Evolutionary conservation across 2,888 invertebrate genomes (phyloP), one percentile per base, ranked within the genome.

Genomic region (Lordiphosa fenestrarum): DNA sequence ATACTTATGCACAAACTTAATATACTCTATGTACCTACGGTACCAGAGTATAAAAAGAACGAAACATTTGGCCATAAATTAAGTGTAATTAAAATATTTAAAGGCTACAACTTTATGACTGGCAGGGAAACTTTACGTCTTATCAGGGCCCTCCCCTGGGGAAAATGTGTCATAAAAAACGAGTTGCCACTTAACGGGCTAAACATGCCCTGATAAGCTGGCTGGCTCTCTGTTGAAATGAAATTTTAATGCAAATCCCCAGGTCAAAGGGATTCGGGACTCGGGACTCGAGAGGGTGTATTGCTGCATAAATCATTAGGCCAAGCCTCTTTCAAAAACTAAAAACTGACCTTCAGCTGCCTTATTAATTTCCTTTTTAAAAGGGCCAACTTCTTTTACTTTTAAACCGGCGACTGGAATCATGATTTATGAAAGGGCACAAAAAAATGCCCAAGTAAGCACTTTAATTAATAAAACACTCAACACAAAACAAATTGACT

Each of bases 391-490:
- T 66, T 74, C 67, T 71, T 69, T 76, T 77, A 72, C 72, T 77
- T 77, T 81, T 77, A 40, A 53, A 25, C 46, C 15, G 48, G 41
- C 54, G 40, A 21, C 46, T 50, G 12, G 9, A 41, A 25, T 25
- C 13, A 54, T 51, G 51, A 48, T 48, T 44, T 49, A 33, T 25
- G 33, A 25, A 40, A 35, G 35, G 19, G 10, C 30, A 6, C 6
- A 61, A 56, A 48, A 40, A 48, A 41, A 39, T 37, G 46, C 53
- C 42, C 46, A 56, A 66, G 61, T 66, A 61, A 66, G 66, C 84
- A 84, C 82, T 78, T 78, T 84, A 77, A 84, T 78, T 84, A 82
- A 78, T 84, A 84, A 84, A 84, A 71, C 85, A 73, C 84, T 82
- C 71, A 69, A 48, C 56, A 59, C 68, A 67, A 74, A 82, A 67